Conservation (phyloP, 2,797 vertebrate genomes). For the Aythya fuligula region DNA sequence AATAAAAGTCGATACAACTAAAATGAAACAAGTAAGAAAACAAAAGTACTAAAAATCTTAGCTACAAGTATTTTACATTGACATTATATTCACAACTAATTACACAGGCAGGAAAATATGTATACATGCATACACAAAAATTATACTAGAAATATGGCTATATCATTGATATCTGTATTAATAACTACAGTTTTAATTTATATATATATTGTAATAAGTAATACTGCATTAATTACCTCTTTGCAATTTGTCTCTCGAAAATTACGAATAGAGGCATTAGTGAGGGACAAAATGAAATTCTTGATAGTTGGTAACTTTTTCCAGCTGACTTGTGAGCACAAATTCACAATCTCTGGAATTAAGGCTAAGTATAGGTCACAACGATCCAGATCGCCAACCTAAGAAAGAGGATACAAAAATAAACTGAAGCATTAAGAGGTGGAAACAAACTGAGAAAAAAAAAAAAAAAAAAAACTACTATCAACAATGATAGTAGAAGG, state of each 20-base stretch:
- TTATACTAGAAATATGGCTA: background rate
- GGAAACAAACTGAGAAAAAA: background rate
- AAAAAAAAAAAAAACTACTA: background rate
- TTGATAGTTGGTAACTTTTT: conserved; percentile 69
- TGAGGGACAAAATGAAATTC: conserved; percentile 80
- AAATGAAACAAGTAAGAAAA: background rate
- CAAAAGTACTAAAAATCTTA: background rate
- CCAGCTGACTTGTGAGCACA: conserved; percentile 65
- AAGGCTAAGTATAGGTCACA: conserved; percentile 88
- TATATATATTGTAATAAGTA: background rate
- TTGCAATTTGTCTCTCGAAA: conserved; percentile 71
- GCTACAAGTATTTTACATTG: background rate
- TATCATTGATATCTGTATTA: background rate
- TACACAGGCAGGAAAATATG: background rate
- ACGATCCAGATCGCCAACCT: conserved; percentile 81
- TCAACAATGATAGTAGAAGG: background rate
- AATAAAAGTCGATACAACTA: too few relatives aligned
- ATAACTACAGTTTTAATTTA: background rate
- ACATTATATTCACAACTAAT: background rate
- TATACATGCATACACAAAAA: background rate
- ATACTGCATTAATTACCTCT: conserved; percentile 47
- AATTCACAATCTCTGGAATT: conserved; percentile 80
- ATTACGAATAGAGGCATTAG: conserved; percentile 76
- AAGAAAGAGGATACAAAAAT: background rate
- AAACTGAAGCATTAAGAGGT: background rate